Base-by-base conservation (phyloP, 2,113 vertebrate species). In the Ranitomeya variabilis region DNA sequence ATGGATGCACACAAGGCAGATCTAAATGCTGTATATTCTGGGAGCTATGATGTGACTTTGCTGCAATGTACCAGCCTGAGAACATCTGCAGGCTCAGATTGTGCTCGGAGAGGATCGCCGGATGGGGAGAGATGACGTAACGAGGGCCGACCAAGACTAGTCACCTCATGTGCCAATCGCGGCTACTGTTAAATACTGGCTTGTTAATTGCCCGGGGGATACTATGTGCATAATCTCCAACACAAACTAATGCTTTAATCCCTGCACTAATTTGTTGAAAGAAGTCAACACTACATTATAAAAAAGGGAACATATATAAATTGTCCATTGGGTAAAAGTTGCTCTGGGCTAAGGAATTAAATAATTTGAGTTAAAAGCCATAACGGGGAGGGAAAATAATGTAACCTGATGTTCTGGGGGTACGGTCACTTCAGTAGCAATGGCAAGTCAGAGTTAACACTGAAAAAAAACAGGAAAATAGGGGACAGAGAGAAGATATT, bases 231-330 rank as follows among this genome's bases (percentile, higher is more conserved):
- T 79, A 55, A 87, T 77, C 54, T 55, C 62, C 16, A 78, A 64
- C 31, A 79, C 74, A 87, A 78, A 67, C 71, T 87, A 79, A 87
- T 87, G 76, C 86, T 60, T 52, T 87, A 87, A 80, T 93, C 89
- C 83, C 31, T 60, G 26, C 59, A 85, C 67, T 73, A 26, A 85
- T 85, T 71, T 85, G 55, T 55, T 85, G 69, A 16, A 74, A 23
- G 10, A 85, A 59, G 83, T 37, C 74, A 85, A 73, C 52, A 26
- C 52, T 6, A 4, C 16, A 21, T 23, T 23, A 15, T 6, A 23
- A 55, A n/a, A 16, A 51, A 45, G 64, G 37, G 7, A 57, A 59
- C 78, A 59, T 26, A 9, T 59, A 16, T 14, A 59, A 23, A 57
- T 23, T 54, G 5, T 71, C n/a, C n/a, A n/a, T 11, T n/a, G 14